Conservation (phyloP, 2,888 invertebrate genomes). For the Sminthurides aquaticus region DNA sequence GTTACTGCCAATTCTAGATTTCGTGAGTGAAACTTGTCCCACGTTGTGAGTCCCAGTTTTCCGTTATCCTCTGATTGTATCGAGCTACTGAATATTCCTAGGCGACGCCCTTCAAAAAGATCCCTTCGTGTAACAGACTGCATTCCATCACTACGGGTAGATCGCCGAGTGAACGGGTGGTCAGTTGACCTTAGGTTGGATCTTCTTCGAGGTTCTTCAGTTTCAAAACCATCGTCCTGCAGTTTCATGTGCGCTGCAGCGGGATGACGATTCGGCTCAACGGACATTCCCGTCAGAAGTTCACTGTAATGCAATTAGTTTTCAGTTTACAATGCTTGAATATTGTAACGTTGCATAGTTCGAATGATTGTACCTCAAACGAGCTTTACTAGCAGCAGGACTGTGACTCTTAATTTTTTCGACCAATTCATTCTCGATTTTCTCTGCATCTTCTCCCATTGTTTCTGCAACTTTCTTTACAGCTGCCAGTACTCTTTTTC, state of each 20-base stretch:
- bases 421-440: constrained; percentile 67
- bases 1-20: constrained; percentile 61
- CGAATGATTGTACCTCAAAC: constrained; percentile 31
- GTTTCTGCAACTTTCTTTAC: constrained; percentile 64
- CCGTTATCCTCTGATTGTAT: neutral
- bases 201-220: neutral
- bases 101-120: constrained; percentile 56
- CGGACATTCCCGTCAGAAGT: neutral
- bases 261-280: neutral
- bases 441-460: constrained; percentile 59
- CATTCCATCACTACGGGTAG: neutral
- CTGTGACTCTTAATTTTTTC: constrained; percentile 52
- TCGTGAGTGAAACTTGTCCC: constrained; percentile 59
- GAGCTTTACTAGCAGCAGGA: constrained; percentile 20
- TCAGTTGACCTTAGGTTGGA: neutral
- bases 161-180: neutral
- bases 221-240: neutral
- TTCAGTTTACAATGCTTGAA: too few relatives aligned
- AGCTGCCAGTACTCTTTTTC: constrained; percentile 48
- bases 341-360: constrained; percentile 6
- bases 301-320: neutral
- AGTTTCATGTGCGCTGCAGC: neutral
- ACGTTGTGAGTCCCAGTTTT: constrained; percentile 53
- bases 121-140: constrained; percentile 47
- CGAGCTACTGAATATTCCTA: constrained; percentile 57